Evolutionary conservation across 2,113 vertebrate genomes (phyloP).

Genomic region (Ceyx melanurus): DNA sequence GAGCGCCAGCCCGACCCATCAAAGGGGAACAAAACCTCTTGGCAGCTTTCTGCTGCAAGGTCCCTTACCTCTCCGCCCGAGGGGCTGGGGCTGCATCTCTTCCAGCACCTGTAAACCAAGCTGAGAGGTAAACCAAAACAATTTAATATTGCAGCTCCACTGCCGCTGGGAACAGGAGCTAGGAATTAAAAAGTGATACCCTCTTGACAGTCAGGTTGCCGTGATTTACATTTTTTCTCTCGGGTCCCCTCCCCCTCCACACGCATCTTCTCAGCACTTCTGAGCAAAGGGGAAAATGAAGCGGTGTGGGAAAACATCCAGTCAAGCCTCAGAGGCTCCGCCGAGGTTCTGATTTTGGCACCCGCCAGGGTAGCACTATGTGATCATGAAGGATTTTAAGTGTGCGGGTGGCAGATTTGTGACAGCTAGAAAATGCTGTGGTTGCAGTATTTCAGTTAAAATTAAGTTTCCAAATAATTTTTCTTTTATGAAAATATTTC

Average conservation of each 20-base stretch:
- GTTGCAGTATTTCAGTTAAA: not conserved
- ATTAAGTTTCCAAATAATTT: not conserved
- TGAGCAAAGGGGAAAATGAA: not conserved
- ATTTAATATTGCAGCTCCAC: not conserved
- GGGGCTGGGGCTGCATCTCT: not conserved
- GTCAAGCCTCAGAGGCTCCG: not conserved
- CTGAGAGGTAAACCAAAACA: constrained; percentile 7
- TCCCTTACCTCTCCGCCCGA: constrained; percentile 1
- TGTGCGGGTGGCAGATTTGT: not conserved
- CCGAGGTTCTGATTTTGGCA: not conserved
- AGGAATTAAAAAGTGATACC: constrained; percentile 48
- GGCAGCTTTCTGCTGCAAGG: constrained; percentile 31
- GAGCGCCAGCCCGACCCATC: constrained; percentile 60
- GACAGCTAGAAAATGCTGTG: not conserved
- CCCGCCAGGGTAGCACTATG: not conserved
- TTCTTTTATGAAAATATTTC: not conserved
- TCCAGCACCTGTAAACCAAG: not conserved
- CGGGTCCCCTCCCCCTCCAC: constrained; percentile 9
- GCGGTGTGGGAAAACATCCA: constrained; percentile 26
- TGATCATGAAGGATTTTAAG: not conserved
- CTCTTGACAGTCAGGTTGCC: constrained; percentile 45
- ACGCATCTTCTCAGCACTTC: not conserved
- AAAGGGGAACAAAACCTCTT: constrained; percentile 63
- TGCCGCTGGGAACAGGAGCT: not conserved
- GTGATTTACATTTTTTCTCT: constrained; percentile 32